Evolutionary conservation across 2,797 vertebrate species (phyloP).

Genomic region (Rostrhamus sociabilis): DNA sequence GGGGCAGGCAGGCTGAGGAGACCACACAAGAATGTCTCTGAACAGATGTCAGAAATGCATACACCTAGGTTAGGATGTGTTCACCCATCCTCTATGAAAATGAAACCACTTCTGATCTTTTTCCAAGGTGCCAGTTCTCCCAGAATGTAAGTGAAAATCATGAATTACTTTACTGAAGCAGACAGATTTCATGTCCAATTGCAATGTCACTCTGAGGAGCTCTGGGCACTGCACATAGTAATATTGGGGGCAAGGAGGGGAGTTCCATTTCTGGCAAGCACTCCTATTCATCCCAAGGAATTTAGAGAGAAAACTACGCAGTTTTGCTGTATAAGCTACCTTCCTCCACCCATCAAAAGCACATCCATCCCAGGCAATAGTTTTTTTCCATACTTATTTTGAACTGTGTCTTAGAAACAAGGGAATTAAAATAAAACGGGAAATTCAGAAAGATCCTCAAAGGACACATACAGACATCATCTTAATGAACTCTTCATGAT

Average conservation of each 20-base stretch:
- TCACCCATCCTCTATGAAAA: not conserved
- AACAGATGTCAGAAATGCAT: not conserved
- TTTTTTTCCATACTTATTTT: not conserved
- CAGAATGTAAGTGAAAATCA: not conserved
- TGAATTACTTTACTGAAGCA: not conserved
- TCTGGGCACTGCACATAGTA: not conserved
- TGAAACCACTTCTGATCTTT: not conserved
- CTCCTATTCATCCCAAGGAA: not conserved
- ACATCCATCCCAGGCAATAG: not conserved
- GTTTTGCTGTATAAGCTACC: not conserved
- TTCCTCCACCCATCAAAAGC: not conserved
- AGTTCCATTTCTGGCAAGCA: not conserved
- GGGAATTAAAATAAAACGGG: constrained; percentile 17
- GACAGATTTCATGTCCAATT: not conserved
- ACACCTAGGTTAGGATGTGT: not conserved
- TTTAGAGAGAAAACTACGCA: not conserved
- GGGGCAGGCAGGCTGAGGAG: not conserved
- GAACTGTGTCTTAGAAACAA: not conserved
- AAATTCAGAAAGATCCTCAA: not conserved
- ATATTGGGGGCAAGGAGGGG: rapidly evolving
- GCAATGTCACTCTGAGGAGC: not conserved
- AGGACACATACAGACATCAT: not conserved
- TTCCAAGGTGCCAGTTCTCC: not conserved
- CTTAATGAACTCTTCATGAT: not conserved
- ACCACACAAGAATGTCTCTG: not conserved